Conservation (phyloP, 2,888 invertebrate species). For the Anodontia alba region DNA sequence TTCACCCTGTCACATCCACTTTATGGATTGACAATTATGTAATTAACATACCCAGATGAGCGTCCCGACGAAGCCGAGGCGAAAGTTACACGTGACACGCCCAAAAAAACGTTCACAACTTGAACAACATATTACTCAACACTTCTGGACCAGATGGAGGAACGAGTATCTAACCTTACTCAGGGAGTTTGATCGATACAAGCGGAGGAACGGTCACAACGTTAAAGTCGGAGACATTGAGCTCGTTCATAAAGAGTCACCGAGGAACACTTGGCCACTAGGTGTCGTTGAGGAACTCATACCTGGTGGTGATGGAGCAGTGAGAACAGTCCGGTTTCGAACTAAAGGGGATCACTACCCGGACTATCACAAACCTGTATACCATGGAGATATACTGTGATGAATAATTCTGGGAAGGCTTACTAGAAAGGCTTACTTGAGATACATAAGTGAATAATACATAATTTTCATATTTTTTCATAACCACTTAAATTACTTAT, state of each 20-base stretch:
- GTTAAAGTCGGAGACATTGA: not conserved
- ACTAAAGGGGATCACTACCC: not conserved
- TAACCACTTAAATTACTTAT: too few relatives aligned
- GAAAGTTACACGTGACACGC: not conserved
- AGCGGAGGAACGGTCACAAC: not conserved
- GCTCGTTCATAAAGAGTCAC: not conserved
- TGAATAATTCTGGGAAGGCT: too few relatives aligned
- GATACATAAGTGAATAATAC: too few relatives aligned
- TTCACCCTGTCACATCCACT: not conserved
- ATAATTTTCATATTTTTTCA: too few relatives aligned
- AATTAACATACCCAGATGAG: not conserved
- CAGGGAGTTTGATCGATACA: too few relatives aligned
- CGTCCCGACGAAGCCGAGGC: not conserved
- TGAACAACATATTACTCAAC: not conserved
- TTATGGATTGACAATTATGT: not conserved
- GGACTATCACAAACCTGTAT: not conserved
- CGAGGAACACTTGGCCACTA: too few relatives aligned
- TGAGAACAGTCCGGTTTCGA: not conserved
- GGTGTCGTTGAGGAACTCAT: not conserved
- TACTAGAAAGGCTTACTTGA: too few relatives aligned
- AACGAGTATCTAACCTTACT: too few relatives aligned
- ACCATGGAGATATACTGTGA: conserved; percentile 1
- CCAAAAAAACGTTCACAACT: not conserved
- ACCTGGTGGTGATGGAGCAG: not conserved
- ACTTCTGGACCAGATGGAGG: not conserved